Evolutionary conservation across 2,888 invertebrate species (phyloP).

Genomic region (Oegoconia quadripuncta): DNA sequence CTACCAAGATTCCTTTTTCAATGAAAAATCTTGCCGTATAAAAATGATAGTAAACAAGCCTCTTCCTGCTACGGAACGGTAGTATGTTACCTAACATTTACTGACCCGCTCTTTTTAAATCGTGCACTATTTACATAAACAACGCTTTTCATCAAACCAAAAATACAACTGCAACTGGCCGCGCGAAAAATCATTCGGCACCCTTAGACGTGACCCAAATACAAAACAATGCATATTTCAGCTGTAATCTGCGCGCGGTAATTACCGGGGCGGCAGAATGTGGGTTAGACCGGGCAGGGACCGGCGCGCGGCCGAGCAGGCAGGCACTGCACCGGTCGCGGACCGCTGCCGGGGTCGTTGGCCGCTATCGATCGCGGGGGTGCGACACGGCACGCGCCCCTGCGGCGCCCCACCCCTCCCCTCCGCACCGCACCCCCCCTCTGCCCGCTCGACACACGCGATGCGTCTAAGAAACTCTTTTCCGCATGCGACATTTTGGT

Average conservation of each 20-base stretch:
- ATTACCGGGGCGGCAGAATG: conserved; percentile 58
- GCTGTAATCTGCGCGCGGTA: conserved; percentile 55
- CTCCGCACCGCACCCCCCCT: conserved; percentile 31
- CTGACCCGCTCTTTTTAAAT: no score
- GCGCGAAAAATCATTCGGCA: conserved; percentile 20
- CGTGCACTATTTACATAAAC: not conserved
- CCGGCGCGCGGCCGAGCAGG: conserved; percentile 53
- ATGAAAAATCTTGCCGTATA: no score
- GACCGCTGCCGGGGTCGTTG: conserved; percentile 64
- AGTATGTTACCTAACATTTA: no score
- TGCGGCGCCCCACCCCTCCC: conserved; percentile 31
- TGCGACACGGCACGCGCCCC: conserved; percentile 54
- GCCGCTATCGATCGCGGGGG: conserved; percentile 73
- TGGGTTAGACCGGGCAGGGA: conserved; percentile 59
- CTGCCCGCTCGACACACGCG: conserved; percentile 44
- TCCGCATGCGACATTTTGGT: conserved; percentile 73
- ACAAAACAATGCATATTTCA: conserved; percentile 49
- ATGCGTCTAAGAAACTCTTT: conserved; percentile 50
- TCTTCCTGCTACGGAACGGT: no score
- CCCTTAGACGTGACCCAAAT: conserved; percentile 45
- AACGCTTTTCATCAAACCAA: not conserved
- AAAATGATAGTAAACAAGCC: no score
- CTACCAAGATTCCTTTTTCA: no score
- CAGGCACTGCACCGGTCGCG: conserved; percentile 66
- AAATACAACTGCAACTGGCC: conserved; percentile 1